Base-by-base conservation (phyloP, 2,113 vertebrate genomes). In the Ia io region DNA sequence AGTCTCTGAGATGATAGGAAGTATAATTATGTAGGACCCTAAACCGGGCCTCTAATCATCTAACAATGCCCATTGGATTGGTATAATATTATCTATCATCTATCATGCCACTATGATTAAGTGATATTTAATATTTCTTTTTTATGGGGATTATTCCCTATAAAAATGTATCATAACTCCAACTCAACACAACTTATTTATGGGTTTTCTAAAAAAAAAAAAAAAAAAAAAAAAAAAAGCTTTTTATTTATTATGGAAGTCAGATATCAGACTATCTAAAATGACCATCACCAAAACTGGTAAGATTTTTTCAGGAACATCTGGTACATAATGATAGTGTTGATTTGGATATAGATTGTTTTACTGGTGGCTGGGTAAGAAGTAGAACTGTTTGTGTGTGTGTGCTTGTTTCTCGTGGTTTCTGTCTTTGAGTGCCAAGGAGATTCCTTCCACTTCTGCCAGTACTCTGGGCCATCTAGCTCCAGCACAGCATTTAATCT, bases 51-150 rank as follows among this genome's bases (percentile, higher is more conserved):
- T 49, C 92, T 88, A 97, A 95, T 97, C 84, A 95, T 96, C 95
- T 96, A 84, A 97, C 97, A 96, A 97, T 98, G 95, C 95, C 95
- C 97, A 90, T 74, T 35, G 90, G 95, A 93, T 93, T 95, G 65
- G 88, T 84, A 91, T 84, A 86, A 92, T 95, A 96, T 90, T 95
- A 88, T 83, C 90, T 74, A 97, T 96, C 71, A 94, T 76, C 84
- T 37, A 87, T 73, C 90, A 97, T 92, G 85, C 88, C 70, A 51
- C 92, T 96, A 93, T 90, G 96, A 97, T 97, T 96, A 97, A 86
- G 82, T 83, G 93, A 73, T 82, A 85, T 65, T 97, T 78, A 88
- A 79, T 61, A 96, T 94, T 65, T 95, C 67, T 73, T 77, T 97
- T 49, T 95, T 93, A 80, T 89, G 40, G 90, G 84, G 96, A 86